Evolutionary conservation across 2,797 vertebrate genomes (phyloP), one percentile per base, ranked within the genome.

Genomic region (Sciurus vulgaris): DNA sequence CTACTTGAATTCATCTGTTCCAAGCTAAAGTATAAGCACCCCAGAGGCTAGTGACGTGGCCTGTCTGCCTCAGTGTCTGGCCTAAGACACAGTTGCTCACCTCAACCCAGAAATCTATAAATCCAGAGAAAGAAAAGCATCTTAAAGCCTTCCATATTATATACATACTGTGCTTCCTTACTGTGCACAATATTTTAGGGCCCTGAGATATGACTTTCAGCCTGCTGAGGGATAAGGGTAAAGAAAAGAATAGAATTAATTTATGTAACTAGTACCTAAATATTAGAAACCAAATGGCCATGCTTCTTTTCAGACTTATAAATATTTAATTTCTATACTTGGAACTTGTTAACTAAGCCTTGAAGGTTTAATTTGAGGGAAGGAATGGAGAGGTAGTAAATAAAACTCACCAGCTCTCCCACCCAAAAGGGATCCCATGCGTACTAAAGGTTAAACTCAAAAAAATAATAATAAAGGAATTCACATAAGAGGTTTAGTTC

Each of bases 251-350:
- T 13, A 92, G 8, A 94, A 94, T 85, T 85, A 96, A 96, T 72
- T 97, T 96, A 90, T 41, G 30, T 84, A 90, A 72, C 63, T 97
- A 96, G 92, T 97, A 97, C 87, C 49, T 56, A 96, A 95, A 91
- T 70, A 96, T 70, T 33, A 97, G 69, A 96, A 96, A 73, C 78
- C 87, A 94, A 87, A 85, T 17, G 51, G 38, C 24, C 28, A 67
- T 26, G 77, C 59, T 91, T 96, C 12, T 69, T 89, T 92, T 17
- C 56, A 79, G 61, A 95, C 83, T 33, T 72, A 56, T 96, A 95
- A 95, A 92, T 33, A 87, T 95, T 97, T 97, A 73, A 94, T 92
- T 49, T 81, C 18, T 56, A 49, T 47, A 88, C 65, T 95, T 78
- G 56, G 70, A 96, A 94, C 67, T 69, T 96, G 44, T 83, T 93